Percentiles rank a stretch among this genome's conserved stretches.
Evolutionary conservation across 1,140 invertebrate species (phyloP).

Genomic region (Halictus rubicundus): DNA sequence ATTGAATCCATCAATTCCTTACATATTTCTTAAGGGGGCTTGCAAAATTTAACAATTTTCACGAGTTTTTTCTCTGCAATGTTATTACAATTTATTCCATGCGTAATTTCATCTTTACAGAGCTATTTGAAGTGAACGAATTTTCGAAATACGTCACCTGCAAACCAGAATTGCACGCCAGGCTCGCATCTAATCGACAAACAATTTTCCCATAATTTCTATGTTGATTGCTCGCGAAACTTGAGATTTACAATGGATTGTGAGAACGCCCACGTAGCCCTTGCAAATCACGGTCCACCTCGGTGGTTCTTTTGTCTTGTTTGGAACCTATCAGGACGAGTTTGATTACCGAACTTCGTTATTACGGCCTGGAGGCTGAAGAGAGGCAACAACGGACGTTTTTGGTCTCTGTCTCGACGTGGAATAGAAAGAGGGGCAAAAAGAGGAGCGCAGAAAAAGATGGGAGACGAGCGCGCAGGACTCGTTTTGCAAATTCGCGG

Average conservation of each 20-base stretch:
- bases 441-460: neutral
- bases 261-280: slow-evolving; percentile 67
- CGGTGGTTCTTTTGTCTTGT: slow-evolving; percentile 32
- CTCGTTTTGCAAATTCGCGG: slow-evolving; percentile 73
- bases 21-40: too few relatives aligned
- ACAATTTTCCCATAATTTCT: slow-evolving; percentile 48
- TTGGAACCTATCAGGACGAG: slow-evolving; percentile 59
- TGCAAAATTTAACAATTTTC: too few relatives aligned
- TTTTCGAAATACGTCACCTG: neutral
- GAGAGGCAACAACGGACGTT: neutral
- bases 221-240: slow-evolving; percentile 58
- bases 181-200: slow-evolving; percentile 39
- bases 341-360: slow-evolving; percentile 74
- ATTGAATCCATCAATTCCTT: too few relatives aligned
- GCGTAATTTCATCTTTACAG: too few relatives aligned
- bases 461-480: slow-evolving; percentile 30
- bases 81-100: too few relatives aligned
- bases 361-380: slow-evolving; percentile 59
- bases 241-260: slow-evolving; percentile 54
- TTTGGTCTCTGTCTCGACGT: neutral
- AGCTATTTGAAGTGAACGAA: too few relatives aligned
- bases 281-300: slow-evolving; percentile 50
- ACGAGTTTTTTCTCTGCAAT: too few relatives aligned
- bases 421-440: slow-evolving; percentile 1
- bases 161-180: neutral